phyloP scores from a whole-genome alignment of 2,797 vertebrate species.

The Sebastes variabilis region DNA sequence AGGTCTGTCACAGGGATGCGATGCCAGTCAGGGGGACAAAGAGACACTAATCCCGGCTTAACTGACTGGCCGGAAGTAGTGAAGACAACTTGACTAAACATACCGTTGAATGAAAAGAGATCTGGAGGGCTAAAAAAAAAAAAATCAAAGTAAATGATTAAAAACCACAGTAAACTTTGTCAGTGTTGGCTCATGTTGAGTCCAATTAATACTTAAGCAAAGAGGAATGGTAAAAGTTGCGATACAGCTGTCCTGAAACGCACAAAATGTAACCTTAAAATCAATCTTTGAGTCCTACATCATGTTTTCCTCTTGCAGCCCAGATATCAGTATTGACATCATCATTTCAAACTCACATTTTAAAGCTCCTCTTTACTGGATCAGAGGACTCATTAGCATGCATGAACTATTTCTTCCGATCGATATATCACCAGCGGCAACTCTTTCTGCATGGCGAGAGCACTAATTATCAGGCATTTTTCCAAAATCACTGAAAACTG shows the following conservation, averaged over 20 bases:
- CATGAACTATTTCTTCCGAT: constrained; percentile 71
- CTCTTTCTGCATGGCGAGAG: constrained; percentile 64
- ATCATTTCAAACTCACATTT: constrained; percentile 65
- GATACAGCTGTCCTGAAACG: neutral
- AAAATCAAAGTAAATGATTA: neutral
- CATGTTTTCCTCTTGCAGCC: constrained; percentile 33
- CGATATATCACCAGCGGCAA: constrained; percentile 75
- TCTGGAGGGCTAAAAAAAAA: neutral
- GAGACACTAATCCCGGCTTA: constrained; percentile 63
- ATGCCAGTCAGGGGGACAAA: constrained; percentile 69
- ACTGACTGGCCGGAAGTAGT: constrained; percentile 24
- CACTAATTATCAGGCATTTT: constrained; percentile 39
- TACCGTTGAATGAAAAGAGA: neutral
- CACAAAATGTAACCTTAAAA: constrained; percentile 16
- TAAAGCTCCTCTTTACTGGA: constrained; percentile 65
- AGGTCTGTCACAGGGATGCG: constrained; percentile 60
- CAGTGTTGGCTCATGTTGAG: neutral
- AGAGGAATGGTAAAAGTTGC: constrained; percentile 1
- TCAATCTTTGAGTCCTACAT: constrained; percentile 11
- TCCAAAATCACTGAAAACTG: constrained; percentile 1
- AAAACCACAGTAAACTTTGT: neutral
- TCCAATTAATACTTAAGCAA: neutral
- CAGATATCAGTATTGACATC: constrained; percentile 53
- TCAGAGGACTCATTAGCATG: constrained; percentile 78
- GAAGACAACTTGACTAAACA: constrained; percentile 28